phyloP scores from a whole-genome alignment of 2,113 vertebrate species.

The Petrocephalus microphthalmus region DNA sequence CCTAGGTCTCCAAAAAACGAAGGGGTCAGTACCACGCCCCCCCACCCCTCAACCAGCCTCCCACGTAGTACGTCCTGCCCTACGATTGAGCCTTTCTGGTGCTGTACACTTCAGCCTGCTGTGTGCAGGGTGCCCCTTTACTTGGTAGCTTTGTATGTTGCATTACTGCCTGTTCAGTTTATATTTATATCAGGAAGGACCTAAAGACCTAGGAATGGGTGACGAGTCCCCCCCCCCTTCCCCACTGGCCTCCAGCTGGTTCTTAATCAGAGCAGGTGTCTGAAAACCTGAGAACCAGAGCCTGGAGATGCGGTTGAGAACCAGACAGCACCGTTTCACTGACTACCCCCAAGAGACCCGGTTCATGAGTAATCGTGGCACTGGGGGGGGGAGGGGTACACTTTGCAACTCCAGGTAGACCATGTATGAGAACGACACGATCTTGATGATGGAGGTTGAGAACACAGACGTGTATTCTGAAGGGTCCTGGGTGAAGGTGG shows the following conservation, averaged over 20 bases:
- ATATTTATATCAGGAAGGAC: neutral
- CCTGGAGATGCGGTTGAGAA: neutral
- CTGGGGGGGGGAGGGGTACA: neutral
- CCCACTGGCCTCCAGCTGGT: constrained; percentile 21
- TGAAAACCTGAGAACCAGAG: neutral
- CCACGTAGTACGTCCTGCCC: neutral
- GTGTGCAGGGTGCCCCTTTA: neutral
- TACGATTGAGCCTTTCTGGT: neutral
- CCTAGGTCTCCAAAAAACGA: constrained; percentile 43
- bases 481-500: neutral
- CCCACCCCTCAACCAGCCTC: constrained; percentile 16
- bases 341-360: neutral
- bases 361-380: neutral
- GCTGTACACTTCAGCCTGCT: neutral
- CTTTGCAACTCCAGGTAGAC: neutral
- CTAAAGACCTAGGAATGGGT: constrained; percentile 51
- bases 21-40: constrained; percentile 26
- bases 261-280: constrained; percentile 1
- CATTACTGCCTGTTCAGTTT: constrained; percentile 8
- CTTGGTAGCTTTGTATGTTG: constrained; percentile 18
- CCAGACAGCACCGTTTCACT: neutral
- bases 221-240: constrained; percentile 21
- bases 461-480: neutral
- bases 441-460: neutral
- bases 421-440: neutral